Evolutionary conservation across 2,113 vertebrate species (phyloP).

Genomic region (Gopherus evgoodei): DNA sequence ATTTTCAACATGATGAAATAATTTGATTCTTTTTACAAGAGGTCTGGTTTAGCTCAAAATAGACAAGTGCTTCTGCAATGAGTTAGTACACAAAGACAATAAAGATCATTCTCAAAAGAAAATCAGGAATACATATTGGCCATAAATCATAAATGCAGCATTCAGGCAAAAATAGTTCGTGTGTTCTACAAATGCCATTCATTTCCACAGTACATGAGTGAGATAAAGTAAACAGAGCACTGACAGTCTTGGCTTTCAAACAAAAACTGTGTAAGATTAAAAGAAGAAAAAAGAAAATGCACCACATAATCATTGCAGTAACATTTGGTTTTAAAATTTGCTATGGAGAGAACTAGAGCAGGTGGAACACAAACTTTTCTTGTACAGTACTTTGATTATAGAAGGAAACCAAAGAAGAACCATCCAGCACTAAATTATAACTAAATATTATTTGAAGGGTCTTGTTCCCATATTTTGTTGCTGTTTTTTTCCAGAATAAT

Average conservation of each 20-base stretch:
- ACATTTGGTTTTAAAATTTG: slow-evolving; percentile 62
- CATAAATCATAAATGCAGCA: slow-evolving; percentile 94
- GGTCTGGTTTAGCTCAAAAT: slow-evolving; percentile 98
- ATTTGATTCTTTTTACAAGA: slow-evolving; percentile 99
- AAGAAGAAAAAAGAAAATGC: slow-evolving; percentile 72
- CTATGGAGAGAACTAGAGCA: slow-evolving; percentile 45
- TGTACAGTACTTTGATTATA: neutral
- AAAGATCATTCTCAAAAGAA: slow-evolving; percentile 90
- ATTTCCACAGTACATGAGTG: slow-evolving; percentile 84
- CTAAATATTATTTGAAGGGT: slow-evolving; percentile 56
- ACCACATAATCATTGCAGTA: slow-evolving; percentile 62
- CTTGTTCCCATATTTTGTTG: slow-evolving; percentile 43
- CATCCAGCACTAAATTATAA: slow-evolving; percentile 43
- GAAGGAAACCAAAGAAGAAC: slow-evolving; percentile 55
- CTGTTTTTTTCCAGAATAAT: slow-evolving; percentile 8
- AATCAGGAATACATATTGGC: slow-evolving; percentile 85
- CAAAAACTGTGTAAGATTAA: slow-evolving; percentile 66
- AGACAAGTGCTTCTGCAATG: slow-evolving; percentile 95
- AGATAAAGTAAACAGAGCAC: slow-evolving; percentile 88
- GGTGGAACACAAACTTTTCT: slow-evolving; percentile 43
- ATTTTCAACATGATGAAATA: slow-evolving; percentile 99
- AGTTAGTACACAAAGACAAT: slow-evolving; percentile 96
- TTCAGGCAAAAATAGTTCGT: slow-evolving; percentile 87
- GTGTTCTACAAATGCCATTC: slow-evolving; percentile 84
- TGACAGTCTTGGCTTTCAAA: slow-evolving; percentile 72